Percentiles rank a stretch among this genome's conserved stretches.
Evolutionary conservation across 2,797 vertebrate genomes (phyloP).

Genomic region (Heterohyrax brucei): DNA sequence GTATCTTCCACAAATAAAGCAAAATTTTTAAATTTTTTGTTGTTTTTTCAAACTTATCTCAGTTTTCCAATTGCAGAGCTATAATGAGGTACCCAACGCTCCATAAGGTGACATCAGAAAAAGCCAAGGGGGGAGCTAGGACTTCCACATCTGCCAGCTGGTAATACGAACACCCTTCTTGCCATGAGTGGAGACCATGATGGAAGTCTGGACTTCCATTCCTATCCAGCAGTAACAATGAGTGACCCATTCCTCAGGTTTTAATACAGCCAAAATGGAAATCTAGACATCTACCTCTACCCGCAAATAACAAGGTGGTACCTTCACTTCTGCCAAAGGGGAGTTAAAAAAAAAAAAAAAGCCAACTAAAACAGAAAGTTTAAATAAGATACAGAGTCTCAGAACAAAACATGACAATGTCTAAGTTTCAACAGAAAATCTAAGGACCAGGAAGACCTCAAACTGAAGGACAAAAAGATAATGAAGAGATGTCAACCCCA

Average conservation of each 20-base stretch:
- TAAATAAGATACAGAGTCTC: constrained; percentile 8
- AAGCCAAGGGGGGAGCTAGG: not conserved
- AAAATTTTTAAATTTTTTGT: not conserved
- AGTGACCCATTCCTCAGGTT: not conserved
- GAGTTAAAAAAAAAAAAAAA: not conserved
- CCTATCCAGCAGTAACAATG: not conserved
- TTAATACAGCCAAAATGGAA: not conserved
- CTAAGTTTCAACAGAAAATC: constrained; percentile 21
- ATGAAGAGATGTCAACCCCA: not conserved
- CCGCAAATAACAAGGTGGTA: not conserved
- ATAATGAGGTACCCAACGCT: not conserved
- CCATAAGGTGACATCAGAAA: not conserved
- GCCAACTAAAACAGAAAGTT: not conserved
- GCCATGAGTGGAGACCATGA: not conserved
- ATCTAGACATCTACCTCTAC: not conserved
- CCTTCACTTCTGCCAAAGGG: not conserved
- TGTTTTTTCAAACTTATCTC: constrained; percentile 30
- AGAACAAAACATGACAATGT: constrained; percentile 55
- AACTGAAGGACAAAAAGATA: constrained; percentile 37
- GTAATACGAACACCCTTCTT: not conserved
- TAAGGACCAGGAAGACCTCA: constrained; percentile 22
- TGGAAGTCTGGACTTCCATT: not conserved
- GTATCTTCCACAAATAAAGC: not conserved
- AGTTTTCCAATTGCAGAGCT: not conserved
- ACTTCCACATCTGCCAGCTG: not conserved